A percentile compares a stretch with the other conserved stretches of the same genome.
Conservation (phyloP, 2,797 vertebrate species). For the Hirundo rustica region DNA sequence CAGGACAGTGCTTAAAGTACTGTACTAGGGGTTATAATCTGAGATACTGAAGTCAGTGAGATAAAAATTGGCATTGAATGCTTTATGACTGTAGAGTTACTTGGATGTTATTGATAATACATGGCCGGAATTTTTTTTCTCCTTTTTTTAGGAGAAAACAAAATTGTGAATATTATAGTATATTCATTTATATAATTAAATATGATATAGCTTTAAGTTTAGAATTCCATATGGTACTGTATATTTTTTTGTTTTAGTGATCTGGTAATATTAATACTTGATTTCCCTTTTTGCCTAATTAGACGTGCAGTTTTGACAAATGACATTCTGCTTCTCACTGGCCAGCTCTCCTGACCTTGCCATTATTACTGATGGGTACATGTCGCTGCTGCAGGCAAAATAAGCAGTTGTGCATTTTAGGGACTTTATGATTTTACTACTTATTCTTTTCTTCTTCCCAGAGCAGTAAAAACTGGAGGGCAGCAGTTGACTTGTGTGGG, state of each 20-base stretch:
- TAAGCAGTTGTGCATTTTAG: slow-evolving; percentile 71
- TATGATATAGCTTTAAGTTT: neutral
- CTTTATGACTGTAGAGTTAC: neutral
- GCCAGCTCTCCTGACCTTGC: slow-evolving; percentile 77
- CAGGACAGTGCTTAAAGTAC: neutral
- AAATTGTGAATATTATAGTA: neutral
- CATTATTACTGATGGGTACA: slow-evolving; percentile 72
- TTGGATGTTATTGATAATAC: neutral
- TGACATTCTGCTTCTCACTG: slow-evolving; percentile 62
- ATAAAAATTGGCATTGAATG: neutral
- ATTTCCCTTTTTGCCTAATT: slow-evolving; percentile 67
- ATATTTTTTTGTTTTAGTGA: neutral
- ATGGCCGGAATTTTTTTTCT: neutral
- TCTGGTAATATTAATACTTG: neutral
- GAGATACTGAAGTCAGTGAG: neutral
- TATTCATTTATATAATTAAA: neutral
- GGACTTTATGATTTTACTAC: slow-evolving; percentile 59
- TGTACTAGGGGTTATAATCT: neutral
- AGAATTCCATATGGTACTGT: neutral
- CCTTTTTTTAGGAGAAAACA: neutral
- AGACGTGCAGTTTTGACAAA: slow-evolving; percentile 76
- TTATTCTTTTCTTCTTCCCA: slow-evolving; percentile 64
- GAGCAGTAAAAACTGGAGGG: slow-evolving; percentile 96
- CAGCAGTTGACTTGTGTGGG: slow-evolving; percentile 93
- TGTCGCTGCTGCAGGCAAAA: slow-evolving; percentile 51